Evolutionary conservation across 64 coral and sea anemone species (phyloP).

Genomic region (Actinia tenebrosa): DNA sequence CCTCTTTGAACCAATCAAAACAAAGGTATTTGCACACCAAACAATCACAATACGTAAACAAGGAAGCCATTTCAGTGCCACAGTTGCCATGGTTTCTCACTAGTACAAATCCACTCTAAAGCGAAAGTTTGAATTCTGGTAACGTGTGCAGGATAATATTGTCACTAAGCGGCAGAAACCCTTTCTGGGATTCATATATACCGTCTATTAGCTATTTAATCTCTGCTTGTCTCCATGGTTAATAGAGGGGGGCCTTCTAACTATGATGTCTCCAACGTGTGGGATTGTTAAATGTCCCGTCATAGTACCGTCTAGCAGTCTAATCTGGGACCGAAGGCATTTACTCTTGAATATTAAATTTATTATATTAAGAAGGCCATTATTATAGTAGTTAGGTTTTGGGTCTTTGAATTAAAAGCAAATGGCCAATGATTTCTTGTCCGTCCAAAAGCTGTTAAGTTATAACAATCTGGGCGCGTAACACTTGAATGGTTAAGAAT

Average conservation of each 20-base stretch:
- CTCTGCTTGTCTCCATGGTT: neutral
- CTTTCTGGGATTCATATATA: neutral
- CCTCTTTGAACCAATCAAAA: neutral
- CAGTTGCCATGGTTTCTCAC: neutral
- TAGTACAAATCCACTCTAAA: neutral
- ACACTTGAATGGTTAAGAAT: neutral
- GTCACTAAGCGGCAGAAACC: neutral
- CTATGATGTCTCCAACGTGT: neutral
- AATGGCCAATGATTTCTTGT: neutral
- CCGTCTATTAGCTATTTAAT: neutral
- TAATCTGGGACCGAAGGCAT: neutral
- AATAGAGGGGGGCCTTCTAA: no score
- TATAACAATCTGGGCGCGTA: neutral
- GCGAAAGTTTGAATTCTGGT: neutral
- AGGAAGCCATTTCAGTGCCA: neutral
- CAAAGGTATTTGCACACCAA: neutral
- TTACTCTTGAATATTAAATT: neutral
- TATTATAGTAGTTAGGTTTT: neutral
- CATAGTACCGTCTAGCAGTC: neutral
- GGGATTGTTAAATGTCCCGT: neutral
- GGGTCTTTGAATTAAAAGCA: neutral
- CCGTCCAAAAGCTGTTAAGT: neutral
- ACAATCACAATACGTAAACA: neutral
- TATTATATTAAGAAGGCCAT: neutral
- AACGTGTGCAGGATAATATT: neutral